A percentile compares a stretch with the other conserved stretches of the same genome.
phyloP scores from a whole-genome alignment of 2,797 vertebrate species.

The Enteromius treurensis region DNA sequence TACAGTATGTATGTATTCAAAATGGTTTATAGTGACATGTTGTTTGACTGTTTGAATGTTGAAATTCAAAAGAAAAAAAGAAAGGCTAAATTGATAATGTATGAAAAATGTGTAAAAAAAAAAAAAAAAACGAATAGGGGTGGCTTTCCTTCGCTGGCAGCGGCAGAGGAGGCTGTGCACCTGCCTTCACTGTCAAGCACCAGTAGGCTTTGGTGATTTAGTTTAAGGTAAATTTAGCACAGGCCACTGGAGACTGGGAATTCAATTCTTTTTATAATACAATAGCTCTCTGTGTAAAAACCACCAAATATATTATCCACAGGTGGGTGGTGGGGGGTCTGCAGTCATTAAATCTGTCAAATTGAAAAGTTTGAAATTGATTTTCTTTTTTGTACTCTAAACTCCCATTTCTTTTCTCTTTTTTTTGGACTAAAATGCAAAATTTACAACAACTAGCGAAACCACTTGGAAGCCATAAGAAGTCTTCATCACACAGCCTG shows the following conservation, averaged over 20 bases:
- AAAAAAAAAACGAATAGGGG: neutral
- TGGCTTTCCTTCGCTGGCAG: slow-evolving; percentile 64
- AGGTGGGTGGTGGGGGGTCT: slow-evolving; percentile 64
- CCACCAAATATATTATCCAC: slow-evolving; percentile 71
- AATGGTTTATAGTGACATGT: slow-evolving; percentile 8
- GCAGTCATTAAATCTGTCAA: slow-evolving; percentile 67
- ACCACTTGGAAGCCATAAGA: slow-evolving; percentile 20
- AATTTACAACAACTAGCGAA: slow-evolving; percentile 24
- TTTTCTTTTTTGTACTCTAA: slow-evolving; percentile 47
- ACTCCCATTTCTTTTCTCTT: slow-evolving; percentile 18
- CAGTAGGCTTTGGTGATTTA: slow-evolving; percentile 77
- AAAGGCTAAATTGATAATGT: neutral
- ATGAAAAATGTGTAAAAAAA: neutral
- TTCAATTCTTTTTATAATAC: slow-evolving; percentile 75
- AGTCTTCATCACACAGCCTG: neutral
- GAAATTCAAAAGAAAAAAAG: neutral
- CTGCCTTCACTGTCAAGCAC: slow-evolving; percentile 78
- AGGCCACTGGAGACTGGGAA: slow-evolving; percentile 72
- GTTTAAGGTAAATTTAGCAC: slow-evolving; percentile 80
- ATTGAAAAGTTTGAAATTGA: slow-evolving; percentile 68
- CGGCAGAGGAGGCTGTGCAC: slow-evolving; percentile 68
- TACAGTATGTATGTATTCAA: neutral
- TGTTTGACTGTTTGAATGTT: neutral
- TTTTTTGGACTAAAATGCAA: slow-evolving; percentile 25
- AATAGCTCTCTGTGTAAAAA: slow-evolving; percentile 67